These are phyloP conservation scores for Cataglyphis altisquamis DNA, from an alignment of 2,888 invertebrate genomes.

Conservation along the genomic window DNA sequence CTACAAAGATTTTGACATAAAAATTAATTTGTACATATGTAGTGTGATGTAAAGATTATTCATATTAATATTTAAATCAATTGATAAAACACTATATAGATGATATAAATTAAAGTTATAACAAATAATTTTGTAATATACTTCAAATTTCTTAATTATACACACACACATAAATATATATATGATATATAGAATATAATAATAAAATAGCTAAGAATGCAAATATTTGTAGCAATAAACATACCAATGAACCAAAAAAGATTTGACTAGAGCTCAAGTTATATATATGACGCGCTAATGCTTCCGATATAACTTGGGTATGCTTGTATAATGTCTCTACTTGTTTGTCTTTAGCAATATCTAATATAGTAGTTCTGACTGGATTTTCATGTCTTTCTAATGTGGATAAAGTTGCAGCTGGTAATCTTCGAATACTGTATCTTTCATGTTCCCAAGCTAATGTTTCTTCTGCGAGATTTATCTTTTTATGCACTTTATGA, in stretches of 20 bases:
- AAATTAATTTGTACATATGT: not conserved
- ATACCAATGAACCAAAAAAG: conserved; percentile 92
- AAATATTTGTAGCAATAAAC: conserved; percentile 75
- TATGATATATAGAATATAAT: not conserved
- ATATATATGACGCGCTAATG: conserved; percentile 94
- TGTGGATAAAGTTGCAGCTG: conserved; percentile 96
- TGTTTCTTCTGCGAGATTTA: conserved; percentile 96
- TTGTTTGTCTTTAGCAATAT: conserved; percentile 88
- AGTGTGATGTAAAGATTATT: not conserved
- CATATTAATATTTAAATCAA: not conserved
- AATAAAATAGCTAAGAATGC: not conserved
- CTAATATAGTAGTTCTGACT: conserved; percentile 89
- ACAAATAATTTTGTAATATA: conserved; percentile 13
- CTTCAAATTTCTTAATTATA: not conserved
- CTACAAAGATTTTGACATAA: conserved; percentile 86
- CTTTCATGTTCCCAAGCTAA: conserved; percentile 99
- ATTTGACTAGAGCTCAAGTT: conserved; percentile 89
- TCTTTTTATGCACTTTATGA: conserved; percentile 96
- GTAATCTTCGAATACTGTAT: conserved; percentile 96
- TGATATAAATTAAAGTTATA: not conserved
- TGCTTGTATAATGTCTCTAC: conserved; percentile 89
- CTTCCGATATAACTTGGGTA: conserved; percentile 92
- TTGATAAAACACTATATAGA: not conserved
- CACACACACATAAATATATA: not conserved
- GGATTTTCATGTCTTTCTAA: conserved; percentile 90